A percentile compares a stretch with the other conserved stretches of the same genome.
phyloP scores from a whole-genome alignment of 2,797 vertebrate species.

The Sebastes minor region DNA sequence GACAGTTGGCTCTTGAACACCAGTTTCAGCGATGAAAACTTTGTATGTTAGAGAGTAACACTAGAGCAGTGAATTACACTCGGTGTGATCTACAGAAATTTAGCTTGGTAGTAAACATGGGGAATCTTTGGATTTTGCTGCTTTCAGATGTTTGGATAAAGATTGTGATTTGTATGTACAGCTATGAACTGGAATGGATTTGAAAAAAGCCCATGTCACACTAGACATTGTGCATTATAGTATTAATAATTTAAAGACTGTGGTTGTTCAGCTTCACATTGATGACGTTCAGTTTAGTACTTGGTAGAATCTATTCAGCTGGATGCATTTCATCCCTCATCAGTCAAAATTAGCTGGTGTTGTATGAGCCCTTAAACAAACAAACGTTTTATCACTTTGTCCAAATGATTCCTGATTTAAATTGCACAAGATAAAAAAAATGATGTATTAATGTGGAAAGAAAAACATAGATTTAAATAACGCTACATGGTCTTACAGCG shows the following conservation, averaged over 20 bases:
- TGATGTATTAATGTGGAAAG: not conserved
- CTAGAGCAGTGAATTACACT: not conserved
- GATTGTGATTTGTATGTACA: conserved; percentile 40
- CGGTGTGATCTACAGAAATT: not conserved
- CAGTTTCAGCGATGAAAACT: not conserved
- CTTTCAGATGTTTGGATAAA: conserved; percentile 41
- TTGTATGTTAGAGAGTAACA: not conserved
- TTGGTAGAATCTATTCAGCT: conserved; percentile 11
- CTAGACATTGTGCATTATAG: not conserved
- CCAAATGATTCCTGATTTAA: conserved; percentile 20
- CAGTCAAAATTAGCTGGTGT: conserved; percentile 27
- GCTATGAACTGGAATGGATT: conserved; percentile 10
- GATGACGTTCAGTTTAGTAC: conserved; percentile 11
- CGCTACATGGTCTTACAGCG: conserved; percentile 5
- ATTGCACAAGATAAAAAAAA: not conserved
- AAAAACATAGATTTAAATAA: conserved; percentile 6
- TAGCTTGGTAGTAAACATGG: conserved; percentile 30
- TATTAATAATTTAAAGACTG: not conserved
- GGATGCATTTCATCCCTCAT: not conserved
- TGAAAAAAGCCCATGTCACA: conserved; percentile 9
- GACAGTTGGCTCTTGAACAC: conserved; percentile 27
- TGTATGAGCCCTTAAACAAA: conserved; percentile 46
- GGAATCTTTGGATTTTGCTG: conserved; percentile 71
- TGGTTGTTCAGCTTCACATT: not conserved
- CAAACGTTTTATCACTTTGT: not conserved